Evolutionary conservation across 2,888 invertebrate genomes (phyloP), one percentile per base, ranked within the genome.

Genomic region (Atherix ibis): DNA sequence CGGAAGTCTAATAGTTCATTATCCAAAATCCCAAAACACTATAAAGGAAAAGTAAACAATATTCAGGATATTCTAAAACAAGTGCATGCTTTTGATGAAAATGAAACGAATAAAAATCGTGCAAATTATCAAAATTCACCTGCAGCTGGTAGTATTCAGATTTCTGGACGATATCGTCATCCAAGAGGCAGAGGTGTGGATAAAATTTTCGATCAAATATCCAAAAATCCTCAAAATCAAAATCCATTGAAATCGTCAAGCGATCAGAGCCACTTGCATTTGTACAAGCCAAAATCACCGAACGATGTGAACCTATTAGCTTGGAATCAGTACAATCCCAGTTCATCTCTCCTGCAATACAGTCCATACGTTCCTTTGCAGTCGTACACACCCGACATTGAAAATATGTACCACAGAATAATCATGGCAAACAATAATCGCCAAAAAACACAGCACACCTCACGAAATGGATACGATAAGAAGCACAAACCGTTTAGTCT

Each of bases 251-350:
- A 25, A 4, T 12, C 2, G 45, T 47, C 5, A 47, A 47, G 14
- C 46, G 52, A 5, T 46, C 41, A 3, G 49, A 80, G 81, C 51
- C 78, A 78, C 13, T 66, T 81, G 41, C 71, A 70, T 48, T 68
- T 66, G 3, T 81, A 68, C 47, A 82, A 78, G 50, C 81, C 82
- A 1, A 71, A 73, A 38, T 73, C 71, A 42, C 79, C 80, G 0
- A 70, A 76, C 22, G 81, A 82, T 36, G 70, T 82, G 0, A 82
- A 82, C 57, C 58, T 80, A 26, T 49, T 82, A 43, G 79, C 80
- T 3, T 70, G 76, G 26, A 62, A 57, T 25, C 62, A 58, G 37
- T 53, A 63, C 31, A 27, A 35, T 26, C 31, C 32, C 18, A 15
- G 18, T n/a, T 14, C 35, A 22, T n/a, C n/a, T n/a, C n/a, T n/a